Evolutionary conservation across 2,113 vertebrate species (phyloP).

Genomic region (Hydropotes inermis): DNA sequence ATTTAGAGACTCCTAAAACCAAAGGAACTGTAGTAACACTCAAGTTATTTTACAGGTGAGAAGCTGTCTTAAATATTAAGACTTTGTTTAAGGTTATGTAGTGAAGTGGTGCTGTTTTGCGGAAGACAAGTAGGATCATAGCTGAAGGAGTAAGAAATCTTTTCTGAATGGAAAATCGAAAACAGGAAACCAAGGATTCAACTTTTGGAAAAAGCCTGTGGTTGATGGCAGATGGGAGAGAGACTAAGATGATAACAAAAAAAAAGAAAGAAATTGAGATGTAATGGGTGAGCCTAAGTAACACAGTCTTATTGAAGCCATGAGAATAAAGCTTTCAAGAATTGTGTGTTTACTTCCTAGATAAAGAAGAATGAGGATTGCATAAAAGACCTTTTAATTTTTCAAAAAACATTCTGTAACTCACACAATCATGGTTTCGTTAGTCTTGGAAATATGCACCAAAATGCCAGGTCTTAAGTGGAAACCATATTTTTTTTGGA

Average conservation of each 20-base stretch:
- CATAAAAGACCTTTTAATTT: conserved; percentile 46
- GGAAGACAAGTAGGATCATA: not conserved
- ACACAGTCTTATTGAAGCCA: not conserved
- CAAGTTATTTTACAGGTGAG: conserved; percentile 12
- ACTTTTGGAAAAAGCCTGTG: not conserved
- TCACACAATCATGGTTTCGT: conserved; percentile 14
- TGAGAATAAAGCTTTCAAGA: not conserved
- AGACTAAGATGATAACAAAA: not conserved
- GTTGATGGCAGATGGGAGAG: not conserved
- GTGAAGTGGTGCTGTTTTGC: not conserved
- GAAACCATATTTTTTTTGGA: conserved; percentile 26
- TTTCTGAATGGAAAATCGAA: conserved; percentile 6
- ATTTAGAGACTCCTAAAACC: conserved; percentile 10
- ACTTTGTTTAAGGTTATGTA: not conserved
- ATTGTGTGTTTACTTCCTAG: not conserved
- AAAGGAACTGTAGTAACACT: not conserved
- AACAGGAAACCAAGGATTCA: not conserved
- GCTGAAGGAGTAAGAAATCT: conserved; percentile 9
- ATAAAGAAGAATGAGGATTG: conserved; percentile 8
- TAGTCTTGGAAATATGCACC: conserved; percentile 28
- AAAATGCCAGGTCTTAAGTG: not conserved
- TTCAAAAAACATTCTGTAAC: not conserved
- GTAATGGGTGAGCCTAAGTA: not conserved
- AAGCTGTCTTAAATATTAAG: not conserved
- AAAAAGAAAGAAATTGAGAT: not conserved